phyloP scores from a whole-genome alignment of 2,797 vertebrate species.

The Garrulus glandarius region DNA sequence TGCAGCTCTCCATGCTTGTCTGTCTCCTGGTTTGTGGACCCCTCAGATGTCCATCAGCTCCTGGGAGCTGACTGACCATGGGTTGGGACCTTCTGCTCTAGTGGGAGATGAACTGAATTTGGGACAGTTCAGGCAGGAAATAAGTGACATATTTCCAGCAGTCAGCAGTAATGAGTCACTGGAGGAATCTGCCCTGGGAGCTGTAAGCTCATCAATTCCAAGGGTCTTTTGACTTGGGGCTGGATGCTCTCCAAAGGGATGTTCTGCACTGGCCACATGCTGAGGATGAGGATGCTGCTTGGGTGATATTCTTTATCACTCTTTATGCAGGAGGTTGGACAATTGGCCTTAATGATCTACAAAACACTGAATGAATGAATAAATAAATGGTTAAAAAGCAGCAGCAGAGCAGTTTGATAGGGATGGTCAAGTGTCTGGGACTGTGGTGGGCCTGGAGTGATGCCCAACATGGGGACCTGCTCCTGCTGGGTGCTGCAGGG shows the following conservation, averaged over 20 bases:
- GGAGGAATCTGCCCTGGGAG: conserved; percentile 26
- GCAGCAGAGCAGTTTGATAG: not conserved
- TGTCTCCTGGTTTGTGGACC: not conserved
- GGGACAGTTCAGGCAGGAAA: conserved; percentile 29
- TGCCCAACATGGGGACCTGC: not conserved
- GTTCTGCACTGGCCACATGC: not conserved
- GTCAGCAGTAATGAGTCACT: not conserved
- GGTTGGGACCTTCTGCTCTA: not conserved
- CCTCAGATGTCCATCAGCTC: not conserved
- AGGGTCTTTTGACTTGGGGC: not conserved
- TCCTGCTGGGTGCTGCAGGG: not conserved
- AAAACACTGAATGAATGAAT: not conserved
- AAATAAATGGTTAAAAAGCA: not conserved
- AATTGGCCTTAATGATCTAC: not conserved
- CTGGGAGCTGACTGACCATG: not conserved
- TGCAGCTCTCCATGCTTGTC: not conserved
- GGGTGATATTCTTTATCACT: not conserved
- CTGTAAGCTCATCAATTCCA: not conserved
- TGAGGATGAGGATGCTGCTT: not conserved
- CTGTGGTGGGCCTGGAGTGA: not conserved
- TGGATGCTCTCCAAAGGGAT: not conserved
- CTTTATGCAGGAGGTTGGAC: not conserved
- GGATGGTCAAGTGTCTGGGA: not conserved
- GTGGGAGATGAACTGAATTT: not conserved
- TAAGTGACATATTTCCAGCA: conserved; percentile 32